Base-by-base conservation (phyloP, 2,888 invertebrate species). In the Antheraea yamamai region DNA sequence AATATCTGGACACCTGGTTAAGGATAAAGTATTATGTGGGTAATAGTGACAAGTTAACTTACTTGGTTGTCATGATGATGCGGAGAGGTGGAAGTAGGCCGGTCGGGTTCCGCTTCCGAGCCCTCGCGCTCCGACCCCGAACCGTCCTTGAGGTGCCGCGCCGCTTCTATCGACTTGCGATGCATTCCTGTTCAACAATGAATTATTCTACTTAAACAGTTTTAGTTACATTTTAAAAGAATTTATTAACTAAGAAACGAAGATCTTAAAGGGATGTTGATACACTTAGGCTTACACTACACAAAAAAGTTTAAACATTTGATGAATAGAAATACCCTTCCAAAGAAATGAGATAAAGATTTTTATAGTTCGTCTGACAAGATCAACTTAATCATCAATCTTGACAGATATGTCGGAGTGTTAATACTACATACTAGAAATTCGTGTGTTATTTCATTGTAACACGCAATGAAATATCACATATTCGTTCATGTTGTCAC, bases 91-190 rank as follows among this genome's bases (percentile, higher is more conserved):
- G 91, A 89, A 78, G 88, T 84, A 81, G 91, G 89, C 73, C 92
- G 88, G 82, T 94, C 92, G 75, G 87, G 88, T 84, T 94, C 94
- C 77, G 89, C 87, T 86, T 95, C 95, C 78, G 96, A 96, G 76
- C 95, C 96, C 90, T 97, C 97, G 87, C 96, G 96, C 88, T 96
- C 96, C 83, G 96, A 96, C 85, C 97, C 97, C 83, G 96, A 96
- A 70, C 70, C 70, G 86, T 98, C 98, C 92, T 98, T 98, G 79
- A 99, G 96, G 89, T 99, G 98, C 85, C 98, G 98, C 80, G 99
- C 98, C 75, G 99, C 99, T 95, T 99, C 99, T 88, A 99, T 94
- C 73, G 99, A 99, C 95, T 99, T 99, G 87, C 99, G 97, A 95
- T 99, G 99, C 99, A 99, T 99, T 91, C 99, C 99, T 99, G 92